Percentiles rank a stretch among this genome's conserved stretches.
phyloP scores from a whole-genome alignment of 1,140 invertebrate genomes.

The Trachymyrmex cornetzi region DNA sequence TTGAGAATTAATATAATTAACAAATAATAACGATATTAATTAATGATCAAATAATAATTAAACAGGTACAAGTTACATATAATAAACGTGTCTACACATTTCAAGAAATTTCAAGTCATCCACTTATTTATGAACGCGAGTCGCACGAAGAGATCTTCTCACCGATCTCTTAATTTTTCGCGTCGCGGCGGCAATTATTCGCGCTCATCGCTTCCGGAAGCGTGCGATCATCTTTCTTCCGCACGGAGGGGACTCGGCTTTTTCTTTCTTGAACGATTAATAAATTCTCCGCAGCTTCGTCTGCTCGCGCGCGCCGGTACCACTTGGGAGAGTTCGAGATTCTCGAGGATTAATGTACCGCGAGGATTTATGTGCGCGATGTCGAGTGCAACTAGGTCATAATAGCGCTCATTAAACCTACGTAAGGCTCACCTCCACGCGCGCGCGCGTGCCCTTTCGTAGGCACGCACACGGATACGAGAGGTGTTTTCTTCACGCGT shows the following conservation, averaged over 20 bases:
- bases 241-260: neutral
- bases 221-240: slow-evolving; percentile 34
- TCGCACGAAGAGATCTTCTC: neutral
- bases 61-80: neutral
- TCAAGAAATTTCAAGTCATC: slow-evolving; percentile 15
- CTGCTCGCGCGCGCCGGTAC: slow-evolving; percentile 16
- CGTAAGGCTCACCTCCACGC: slow-evolving; percentile 57
- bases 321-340: slow-evolving; percentile 41
- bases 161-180: slow-evolving; percentile 61
- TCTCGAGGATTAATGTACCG: slow-evolving; percentile 63
- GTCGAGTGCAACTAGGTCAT: slow-evolving; percentile 73
- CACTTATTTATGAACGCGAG: slow-evolving; percentile 37
- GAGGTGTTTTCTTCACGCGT: slow-evolving; percentile 66
- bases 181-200: neutral
- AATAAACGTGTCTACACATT: neutral
- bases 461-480: neutral
- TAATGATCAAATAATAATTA: neutral
- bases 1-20: slow-evolving; percentile 4
- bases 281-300: slow-evolving; percentile 52
- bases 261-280: slow-evolving; percentile 55
- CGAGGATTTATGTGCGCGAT: slow-evolving; percentile 66
- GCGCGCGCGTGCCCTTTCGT: slow-evolving; percentile 25
- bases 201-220: slow-evolving; percentile 48
- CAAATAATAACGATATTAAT: neutral
- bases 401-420: slow-evolving; percentile 72